Conservation (phyloP, 2,113 vertebrate species). For the Cyanoramphus novaezelandiae region DNA sequence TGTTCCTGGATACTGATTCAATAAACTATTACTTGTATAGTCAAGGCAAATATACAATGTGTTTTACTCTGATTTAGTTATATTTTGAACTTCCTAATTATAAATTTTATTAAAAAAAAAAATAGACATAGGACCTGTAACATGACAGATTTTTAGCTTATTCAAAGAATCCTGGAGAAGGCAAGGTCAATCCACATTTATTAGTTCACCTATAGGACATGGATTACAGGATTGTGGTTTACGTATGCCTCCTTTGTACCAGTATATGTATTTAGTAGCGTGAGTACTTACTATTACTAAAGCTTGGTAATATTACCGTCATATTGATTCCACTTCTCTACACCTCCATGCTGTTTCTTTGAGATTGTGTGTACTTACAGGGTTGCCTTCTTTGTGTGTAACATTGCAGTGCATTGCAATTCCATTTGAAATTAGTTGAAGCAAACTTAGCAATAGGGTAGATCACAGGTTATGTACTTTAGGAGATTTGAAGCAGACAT, state of each 20-base stretch:
- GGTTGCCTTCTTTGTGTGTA: background rate
- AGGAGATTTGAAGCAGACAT: background rate
- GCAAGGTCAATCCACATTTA: background rate
- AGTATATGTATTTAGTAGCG: background rate
- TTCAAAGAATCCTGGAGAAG: background rate
- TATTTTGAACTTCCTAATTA: background rate
- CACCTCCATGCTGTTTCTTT: fast-evolving
- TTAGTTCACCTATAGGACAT: background rate
- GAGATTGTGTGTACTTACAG: fast-evolving
- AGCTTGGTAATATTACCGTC: background rate
- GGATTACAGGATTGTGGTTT: background rate
- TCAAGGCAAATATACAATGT: background rate
- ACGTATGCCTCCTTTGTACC: background rate
- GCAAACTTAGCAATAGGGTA: background rate
- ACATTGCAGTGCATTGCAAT: background rate
- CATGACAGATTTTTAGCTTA: background rate
- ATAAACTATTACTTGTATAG: background rate
- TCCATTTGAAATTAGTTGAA: background rate
- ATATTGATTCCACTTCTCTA: background rate
- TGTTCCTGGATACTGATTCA: background rate
- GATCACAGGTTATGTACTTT: fast-evolving
- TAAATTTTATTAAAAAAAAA: background rate
- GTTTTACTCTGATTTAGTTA: background rate
- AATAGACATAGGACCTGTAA: background rate
- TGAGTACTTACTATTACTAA: background rate